Percentiles rank a stretch among this genome's conserved stretches.
Evolutionary conservation across 2,888 invertebrate genomes (phyloP).

Genomic region (Erebia palarica): DNA sequence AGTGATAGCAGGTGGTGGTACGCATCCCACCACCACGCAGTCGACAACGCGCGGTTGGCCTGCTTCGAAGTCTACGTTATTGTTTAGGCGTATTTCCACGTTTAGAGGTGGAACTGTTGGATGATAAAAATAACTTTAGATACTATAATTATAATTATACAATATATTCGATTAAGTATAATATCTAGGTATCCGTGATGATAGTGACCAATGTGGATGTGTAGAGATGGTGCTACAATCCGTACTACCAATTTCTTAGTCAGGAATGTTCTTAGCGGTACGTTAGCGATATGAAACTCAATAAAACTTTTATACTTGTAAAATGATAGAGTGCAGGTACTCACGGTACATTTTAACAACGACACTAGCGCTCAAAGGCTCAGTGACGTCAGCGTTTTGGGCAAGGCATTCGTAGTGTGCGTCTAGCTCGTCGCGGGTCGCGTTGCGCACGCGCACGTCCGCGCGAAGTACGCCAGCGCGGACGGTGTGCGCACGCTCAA

Average conservation of each 20-base stretch:
- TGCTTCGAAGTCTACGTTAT: constrained; percentile 67
- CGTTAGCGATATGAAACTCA: too few relatives aligned
- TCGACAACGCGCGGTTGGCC: constrained; percentile 70
- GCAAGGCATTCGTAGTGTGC: constrained; percentile 66
- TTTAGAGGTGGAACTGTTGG: constrained; percentile 63
- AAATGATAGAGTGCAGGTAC: constrained; percentile 42
- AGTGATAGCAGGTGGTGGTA: constrained; percentile 63
- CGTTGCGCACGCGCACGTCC: constrained; percentile 50
- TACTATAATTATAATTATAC: too few relatives aligned
- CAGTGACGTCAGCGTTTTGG: constrained; percentile 66
- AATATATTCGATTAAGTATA: too few relatives aligned
- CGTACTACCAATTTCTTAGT: too few relatives aligned
- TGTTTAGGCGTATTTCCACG: constrained; percentile 66
- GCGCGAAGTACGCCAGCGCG: constrained; percentile 52
- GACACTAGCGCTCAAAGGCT: constrained; percentile 56
- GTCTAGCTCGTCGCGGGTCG: constrained; percentile 58
- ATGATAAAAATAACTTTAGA: not conserved
- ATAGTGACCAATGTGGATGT: too few relatives aligned
- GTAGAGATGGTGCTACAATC: too few relatives aligned
- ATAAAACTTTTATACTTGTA: too few relatives aligned
- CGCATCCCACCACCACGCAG: constrained; percentile 70
- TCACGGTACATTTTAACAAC: constrained; percentile 66
- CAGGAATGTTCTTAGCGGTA: too few relatives aligned
- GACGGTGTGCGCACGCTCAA: constrained; percentile 49
- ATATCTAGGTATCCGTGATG: too few relatives aligned